A percentile compares a stretch with the other conserved stretches of the same genome.
phyloP scores from a whole-genome alignment of 2,113 vertebrate species.

The Toxotes jaculatrix region DNA sequence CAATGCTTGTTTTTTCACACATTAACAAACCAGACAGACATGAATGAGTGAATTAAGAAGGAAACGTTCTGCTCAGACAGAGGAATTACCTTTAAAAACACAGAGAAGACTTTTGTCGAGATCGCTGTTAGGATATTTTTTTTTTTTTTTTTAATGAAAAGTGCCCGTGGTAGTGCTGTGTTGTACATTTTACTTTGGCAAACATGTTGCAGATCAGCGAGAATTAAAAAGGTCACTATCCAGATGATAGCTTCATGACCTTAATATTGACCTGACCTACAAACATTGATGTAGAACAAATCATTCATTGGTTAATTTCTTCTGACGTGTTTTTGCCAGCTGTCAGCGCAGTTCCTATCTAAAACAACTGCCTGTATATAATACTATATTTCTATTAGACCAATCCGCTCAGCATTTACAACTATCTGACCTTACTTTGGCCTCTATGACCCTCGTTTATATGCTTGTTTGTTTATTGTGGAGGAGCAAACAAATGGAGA shows the following conservation, averaged over 20 bases:
- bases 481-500: conserved; percentile 67
- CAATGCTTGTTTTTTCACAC: conserved; percentile 59
- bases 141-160: conserved; percentile 19
- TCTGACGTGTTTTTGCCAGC: conserved; percentile 64
- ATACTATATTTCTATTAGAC: conserved; percentile 71
- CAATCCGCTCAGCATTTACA: conserved; percentile 59
- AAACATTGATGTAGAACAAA: conserved; percentile 58
- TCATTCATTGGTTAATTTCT: conserved; percentile 57
- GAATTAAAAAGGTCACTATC: conserved; percentile 60
- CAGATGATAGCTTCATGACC: conserved; percentile 61
- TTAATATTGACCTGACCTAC: conserved; percentile 72
- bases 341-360: conserved; percentile 64
- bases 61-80: conserved; percentile 45
- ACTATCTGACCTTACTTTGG: conserved; percentile 59
- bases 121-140: neutral
- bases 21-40: conserved; percentile 49
- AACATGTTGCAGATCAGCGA: conserved; percentile 58
- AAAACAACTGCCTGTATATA: conserved; percentile 76
- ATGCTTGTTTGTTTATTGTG: conserved; percentile 75
- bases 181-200: conserved; percentile 63
- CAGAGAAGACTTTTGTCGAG: conserved; percentile 16
- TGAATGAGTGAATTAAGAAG: conserved; percentile 54
- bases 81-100: conserved; percentile 38
- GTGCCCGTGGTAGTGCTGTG: conserved; percentile 42
- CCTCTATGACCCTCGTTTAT: conserved; percentile 74